A percentile compares a stretch with the other conserved stretches of the same genome.
phyloP scores from a whole-genome alignment of 1,140 invertebrate genomes.

The Zaprionus kolodkinae region DNA sequence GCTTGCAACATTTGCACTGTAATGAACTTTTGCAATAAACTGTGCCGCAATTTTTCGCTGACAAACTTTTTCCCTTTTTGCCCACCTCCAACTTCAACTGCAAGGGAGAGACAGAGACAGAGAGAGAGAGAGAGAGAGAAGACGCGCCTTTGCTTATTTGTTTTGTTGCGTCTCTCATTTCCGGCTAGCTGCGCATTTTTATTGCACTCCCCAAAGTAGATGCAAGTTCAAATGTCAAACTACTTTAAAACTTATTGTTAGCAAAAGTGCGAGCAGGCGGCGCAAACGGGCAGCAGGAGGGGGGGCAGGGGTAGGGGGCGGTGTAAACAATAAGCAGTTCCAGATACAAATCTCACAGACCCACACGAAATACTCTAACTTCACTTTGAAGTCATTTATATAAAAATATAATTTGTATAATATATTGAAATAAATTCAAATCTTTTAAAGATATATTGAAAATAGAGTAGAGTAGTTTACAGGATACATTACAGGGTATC shows the following conservation, averaged over 20 bases:
- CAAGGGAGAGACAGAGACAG: not conserved
- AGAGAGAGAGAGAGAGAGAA: not conserved
- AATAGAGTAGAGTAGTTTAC: too few relatives aligned
- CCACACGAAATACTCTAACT: not conserved
- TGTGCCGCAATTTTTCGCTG: conserved; percentile 81
- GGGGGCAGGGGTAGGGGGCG: not conserved
- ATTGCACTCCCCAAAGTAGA: conserved; percentile 73
- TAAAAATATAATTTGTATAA: too few relatives aligned
- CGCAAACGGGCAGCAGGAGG: not conserved
- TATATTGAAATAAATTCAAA: too few relatives aligned
- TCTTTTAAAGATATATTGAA: too few relatives aligned
- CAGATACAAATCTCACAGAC: not conserved
- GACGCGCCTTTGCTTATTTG: conserved; percentile 64
- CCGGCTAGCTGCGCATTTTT: conserved; percentile 80
- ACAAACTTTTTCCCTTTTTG: conserved; percentile 68
- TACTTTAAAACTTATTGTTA: conserved; percentile 82
- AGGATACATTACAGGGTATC: too few relatives aligned
- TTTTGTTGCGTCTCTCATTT: conserved; percentile 77
- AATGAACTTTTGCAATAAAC: conserved; percentile 83
- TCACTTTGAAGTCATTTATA: not conserved
- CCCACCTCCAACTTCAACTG: not conserved
- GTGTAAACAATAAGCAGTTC: not conserved
- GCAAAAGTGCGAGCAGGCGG: conserved; percentile 62
- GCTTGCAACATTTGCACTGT: conserved; percentile 78
- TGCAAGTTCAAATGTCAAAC: conserved; percentile 82